These are phyloP conservation scores for Microdon myrmicae DNA, from an alignment of 2,888 invertebrate genomes.

Conservation along the genomic window DNA sequence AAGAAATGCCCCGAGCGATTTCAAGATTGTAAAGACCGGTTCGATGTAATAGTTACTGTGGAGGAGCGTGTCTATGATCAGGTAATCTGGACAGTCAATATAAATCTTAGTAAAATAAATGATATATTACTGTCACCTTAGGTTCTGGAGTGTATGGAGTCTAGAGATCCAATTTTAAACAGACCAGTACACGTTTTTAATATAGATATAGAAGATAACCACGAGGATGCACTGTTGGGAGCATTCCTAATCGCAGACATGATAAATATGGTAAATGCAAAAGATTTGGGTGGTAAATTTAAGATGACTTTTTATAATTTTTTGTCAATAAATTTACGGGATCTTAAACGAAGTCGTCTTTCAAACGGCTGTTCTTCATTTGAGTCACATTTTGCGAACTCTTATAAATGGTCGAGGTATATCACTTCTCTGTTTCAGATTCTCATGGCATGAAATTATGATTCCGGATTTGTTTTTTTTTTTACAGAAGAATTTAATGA, in stretches of 20 bases:
- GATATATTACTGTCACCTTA: slow-evolving; percentile 76
- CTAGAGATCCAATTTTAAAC: slow-evolving; percentile 79
- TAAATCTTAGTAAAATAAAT: not conserved
- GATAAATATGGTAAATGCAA: slow-evolving; percentile 79
- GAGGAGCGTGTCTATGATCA: slow-evolving; percentile 99
- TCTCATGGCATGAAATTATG: no score
- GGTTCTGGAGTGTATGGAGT: slow-evolving; percentile 93
- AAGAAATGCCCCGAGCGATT: slow-evolving; percentile 95
- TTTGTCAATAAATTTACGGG: slow-evolving; percentile 17
- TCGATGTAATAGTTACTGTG: slow-evolving; percentile 96
- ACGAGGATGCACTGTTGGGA: slow-evolving; percentile 98
- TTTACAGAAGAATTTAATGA: no score
- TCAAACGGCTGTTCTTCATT: slow-evolving; percentile 11
- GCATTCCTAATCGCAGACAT: slow-evolving; percentile 98
- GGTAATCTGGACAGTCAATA: slow-evolving; percentile 54
- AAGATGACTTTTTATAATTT: slow-evolving; percentile 13
- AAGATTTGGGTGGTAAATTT: not conserved
- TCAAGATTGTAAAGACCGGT: slow-evolving; percentile 87
- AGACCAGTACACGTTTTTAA: slow-evolving; percentile 96
- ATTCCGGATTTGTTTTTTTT: no score
- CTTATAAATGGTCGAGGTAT: no score
- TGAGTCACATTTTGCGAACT: no score
- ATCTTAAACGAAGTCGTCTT: slow-evolving; percentile 11
- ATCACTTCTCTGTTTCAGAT: no score
- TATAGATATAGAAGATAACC: slow-evolving; percentile 98